Conservation (phyloP, 2,797 vertebrate species). For the Anguilla marmorata region DNA sequence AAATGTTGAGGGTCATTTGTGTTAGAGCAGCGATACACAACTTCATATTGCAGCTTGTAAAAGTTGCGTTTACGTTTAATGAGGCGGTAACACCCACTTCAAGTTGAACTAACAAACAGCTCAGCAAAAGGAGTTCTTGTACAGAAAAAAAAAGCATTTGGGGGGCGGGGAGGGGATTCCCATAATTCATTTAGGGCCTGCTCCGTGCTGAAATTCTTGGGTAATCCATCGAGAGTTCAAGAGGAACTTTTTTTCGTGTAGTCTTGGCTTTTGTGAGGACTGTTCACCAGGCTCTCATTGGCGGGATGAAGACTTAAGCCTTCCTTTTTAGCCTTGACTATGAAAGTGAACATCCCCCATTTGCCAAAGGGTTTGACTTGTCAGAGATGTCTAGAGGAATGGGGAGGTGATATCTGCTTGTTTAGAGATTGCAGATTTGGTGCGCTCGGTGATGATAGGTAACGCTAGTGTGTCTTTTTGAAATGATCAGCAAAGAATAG, state of each 20-base stretch:
- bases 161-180: slow-evolving; percentile 34
- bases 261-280: slow-evolving; percentile 63
- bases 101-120: slow-evolving; percentile 12
- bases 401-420: slow-evolving; percentile 1
- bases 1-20: background rate
- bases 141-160: slow-evolving; percentile 56
- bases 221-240: slow-evolving; percentile 72
- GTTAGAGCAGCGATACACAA: background rate
- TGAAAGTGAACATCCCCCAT: slow-evolving; percentile 46
- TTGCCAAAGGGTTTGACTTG: slow-evolving; percentile 26
- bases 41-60: slow-evolving; percentile 11
- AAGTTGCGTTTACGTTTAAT: background rate
- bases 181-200: slow-evolving; percentile 78
- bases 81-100: slow-evolving; percentile 5
- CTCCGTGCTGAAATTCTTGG: slow-evolving; percentile 72
- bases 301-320: slow-evolving; percentile 41
- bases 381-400: slow-evolving; percentile 21
- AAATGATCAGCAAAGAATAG: background rate
- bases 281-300: slow-evolving; percentile 65
- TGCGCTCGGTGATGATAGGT: slow-evolving; percentile 49
- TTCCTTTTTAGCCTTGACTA: slow-evolving; percentile 26
- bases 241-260: slow-evolving; percentile 61
- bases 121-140: slow-evolving; percentile 45
- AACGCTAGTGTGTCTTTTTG: background rate
- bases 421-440: slow-evolving; percentile 46